Evolutionary conservation across 2,797 vertebrate species (phyloP).

Genomic region (Zonotrichia albicollis): DNA sequence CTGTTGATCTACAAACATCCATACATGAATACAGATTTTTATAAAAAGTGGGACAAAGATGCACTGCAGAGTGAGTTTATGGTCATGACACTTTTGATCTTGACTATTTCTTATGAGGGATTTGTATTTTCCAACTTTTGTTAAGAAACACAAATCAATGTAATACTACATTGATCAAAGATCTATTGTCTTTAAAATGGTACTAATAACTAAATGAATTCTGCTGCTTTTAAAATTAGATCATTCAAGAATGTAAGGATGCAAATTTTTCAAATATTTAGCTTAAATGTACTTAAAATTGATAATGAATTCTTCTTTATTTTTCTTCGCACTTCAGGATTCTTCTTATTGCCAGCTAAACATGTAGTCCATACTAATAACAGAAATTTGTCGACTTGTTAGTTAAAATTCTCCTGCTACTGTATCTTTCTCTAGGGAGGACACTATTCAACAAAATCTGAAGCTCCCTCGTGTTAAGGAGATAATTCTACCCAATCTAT

Average conservation of each 20-base stretch:
- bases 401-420: constrained; percentile 38
- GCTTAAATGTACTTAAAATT: background rate
- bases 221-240: background rate
- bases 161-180: background rate
- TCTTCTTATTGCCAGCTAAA: background rate
- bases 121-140: background rate
- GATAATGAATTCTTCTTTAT: background rate
- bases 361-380: background rate
- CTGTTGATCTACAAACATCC: background rate
- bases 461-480: constrained; percentile 1
- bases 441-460: background rate
- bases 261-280: background rate
- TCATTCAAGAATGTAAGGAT: background rate
- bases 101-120: background rate
- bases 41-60: background rate
- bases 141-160: background rate
- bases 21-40: background rate
- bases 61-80: background rate
- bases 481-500: constrained; percentile 18
- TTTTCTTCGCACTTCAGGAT: background rate
- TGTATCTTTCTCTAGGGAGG: background rate
- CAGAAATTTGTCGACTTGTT: background rate
- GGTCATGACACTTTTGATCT: background rate
- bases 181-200: background rate
- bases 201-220: background rate